phyloP scores from a whole-genome alignment of 2,888 invertebrate genomes.

The Pyrrhia umbra region DNA sequence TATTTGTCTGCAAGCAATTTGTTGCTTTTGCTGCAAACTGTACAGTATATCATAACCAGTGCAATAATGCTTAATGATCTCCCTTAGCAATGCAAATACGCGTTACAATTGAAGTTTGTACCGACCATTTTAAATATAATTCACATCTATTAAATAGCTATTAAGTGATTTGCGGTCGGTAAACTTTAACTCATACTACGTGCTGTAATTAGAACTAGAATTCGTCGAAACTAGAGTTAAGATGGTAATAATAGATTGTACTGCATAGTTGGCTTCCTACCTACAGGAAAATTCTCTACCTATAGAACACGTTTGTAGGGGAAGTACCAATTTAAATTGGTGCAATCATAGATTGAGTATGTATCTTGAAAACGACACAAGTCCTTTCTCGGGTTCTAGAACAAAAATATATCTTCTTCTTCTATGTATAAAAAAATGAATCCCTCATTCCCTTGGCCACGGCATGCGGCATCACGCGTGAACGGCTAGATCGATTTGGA shows the following conservation, averaged over 20 bases:
- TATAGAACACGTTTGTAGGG: conserved; percentile 2
- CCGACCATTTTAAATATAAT: conserved; percentile 52
- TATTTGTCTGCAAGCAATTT: background rate
- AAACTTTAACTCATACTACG: conserved; percentile 27
- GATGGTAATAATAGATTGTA: conserved; percentile 9
- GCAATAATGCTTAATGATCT: conserved; percentile 59
- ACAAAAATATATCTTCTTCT: too few relatives aligned
- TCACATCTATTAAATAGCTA: conserved; percentile 59
- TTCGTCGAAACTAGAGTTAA: conserved; percentile 35
- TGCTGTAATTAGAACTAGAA: conserved; percentile 35
- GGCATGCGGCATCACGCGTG: too few relatives aligned
- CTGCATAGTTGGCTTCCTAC: background rate
- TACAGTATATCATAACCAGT: conserved; percentile 63
- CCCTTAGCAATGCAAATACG: conserved; percentile 71
- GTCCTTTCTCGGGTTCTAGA: too few relatives aligned
- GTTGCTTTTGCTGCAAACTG: conserved; percentile 1
- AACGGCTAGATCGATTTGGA: too few relatives aligned
- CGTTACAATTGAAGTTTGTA: conserved; percentile 65
- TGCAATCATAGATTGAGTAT: too few relatives aligned
- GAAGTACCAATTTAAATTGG: background rate
- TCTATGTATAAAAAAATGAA: too few relatives aligned
- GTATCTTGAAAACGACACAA: too few relatives aligned
- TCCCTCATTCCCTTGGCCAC: too few relatives aligned
- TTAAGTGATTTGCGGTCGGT: conserved; percentile 58
- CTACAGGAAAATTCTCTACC: conserved; percentile 16